Conservation (phyloP, 2,888 invertebrate genomes). For the Ophraella communa region DNA sequence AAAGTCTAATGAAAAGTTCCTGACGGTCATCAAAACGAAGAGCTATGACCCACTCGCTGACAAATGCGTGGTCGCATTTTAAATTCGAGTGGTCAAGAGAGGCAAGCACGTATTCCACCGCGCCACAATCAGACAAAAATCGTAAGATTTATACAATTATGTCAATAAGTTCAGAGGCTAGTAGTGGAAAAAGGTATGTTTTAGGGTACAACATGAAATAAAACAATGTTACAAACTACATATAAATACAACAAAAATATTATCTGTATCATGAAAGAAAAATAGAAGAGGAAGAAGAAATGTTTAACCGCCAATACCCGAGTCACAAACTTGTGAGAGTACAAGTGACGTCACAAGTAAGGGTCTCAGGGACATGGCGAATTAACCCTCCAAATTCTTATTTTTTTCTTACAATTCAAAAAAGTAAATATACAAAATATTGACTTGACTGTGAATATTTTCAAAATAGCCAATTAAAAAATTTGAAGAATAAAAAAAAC, state of each 20-base stretch:
- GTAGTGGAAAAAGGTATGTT: no score
- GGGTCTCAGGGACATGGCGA: conserved; percentile 80
- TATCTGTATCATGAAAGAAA: conserved; percentile 12
- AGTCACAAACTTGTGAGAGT: conserved; percentile 76
- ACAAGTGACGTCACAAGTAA: conserved; percentile 73
- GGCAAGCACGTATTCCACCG: no score
- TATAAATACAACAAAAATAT: neutral
- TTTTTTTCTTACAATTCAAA: conserved; percentile 35
- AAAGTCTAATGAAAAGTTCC: no score
- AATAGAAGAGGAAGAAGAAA: conserved; percentile 34
- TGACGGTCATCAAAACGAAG: no score
- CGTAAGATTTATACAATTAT: no score
- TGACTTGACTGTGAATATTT: conserved; percentile 2
- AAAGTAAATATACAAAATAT: conserved; percentile 36
- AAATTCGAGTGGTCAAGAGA: no score
- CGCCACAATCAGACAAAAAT: no score
- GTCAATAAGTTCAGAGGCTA: no score
- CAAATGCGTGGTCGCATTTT: no score
- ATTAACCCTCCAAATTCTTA: conserved; percentile 51
- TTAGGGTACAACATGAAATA: no score
- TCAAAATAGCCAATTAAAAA: conserved; percentile 15
- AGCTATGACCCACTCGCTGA: no score
- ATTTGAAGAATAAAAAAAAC: conserved; percentile 35
- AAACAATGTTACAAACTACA: neutral
- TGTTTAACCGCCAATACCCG: conserved; percentile 68